Conservation (phyloP, 2,113 vertebrate genomes). For the Misgurnus mizolepis region DNA sequence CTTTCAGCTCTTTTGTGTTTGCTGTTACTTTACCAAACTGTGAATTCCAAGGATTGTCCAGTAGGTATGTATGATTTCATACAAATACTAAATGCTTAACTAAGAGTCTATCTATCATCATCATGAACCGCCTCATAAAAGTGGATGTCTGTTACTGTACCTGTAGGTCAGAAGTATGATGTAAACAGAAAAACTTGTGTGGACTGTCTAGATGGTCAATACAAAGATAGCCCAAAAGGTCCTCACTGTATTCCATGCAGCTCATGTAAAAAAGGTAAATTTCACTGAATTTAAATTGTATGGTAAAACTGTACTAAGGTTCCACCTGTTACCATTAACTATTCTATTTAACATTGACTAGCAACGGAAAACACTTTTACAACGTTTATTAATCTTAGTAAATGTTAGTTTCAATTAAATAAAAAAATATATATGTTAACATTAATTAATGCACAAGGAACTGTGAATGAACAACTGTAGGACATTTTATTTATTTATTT, state of each 20-base stretch:
- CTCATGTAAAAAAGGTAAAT: constrained; percentile 5
- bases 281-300: not conserved
- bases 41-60: not conserved
- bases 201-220: not conserved
- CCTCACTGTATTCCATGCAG: constrained; percentile 1
- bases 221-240: not conserved
- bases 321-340: too few species aligned
- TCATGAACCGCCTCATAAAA: not conserved
- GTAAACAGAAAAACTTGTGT: accelerated
- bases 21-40: not conserved
- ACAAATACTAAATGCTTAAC: not conserved
- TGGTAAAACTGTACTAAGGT: too few species aligned
- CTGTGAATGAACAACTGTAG: too few species aligned
- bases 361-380: too few species aligned
- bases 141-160: not conserved
- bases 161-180: not conserved
- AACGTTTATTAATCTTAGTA: too few species aligned
- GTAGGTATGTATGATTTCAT: constrained; percentile 1
- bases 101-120: not conserved
- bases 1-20: constrained; percentile 11
- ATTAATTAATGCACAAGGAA: too few species aligned
- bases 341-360: too few species aligned
- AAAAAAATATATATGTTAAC: too few species aligned
- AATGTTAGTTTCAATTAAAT: too few species aligned
- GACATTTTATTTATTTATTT: too few species aligned